Evolutionary conservation across 2,113 vertebrate species (phyloP), one percentile per base, ranked within the genome.

Genomic region (Capreolus pygargus): DNA sequence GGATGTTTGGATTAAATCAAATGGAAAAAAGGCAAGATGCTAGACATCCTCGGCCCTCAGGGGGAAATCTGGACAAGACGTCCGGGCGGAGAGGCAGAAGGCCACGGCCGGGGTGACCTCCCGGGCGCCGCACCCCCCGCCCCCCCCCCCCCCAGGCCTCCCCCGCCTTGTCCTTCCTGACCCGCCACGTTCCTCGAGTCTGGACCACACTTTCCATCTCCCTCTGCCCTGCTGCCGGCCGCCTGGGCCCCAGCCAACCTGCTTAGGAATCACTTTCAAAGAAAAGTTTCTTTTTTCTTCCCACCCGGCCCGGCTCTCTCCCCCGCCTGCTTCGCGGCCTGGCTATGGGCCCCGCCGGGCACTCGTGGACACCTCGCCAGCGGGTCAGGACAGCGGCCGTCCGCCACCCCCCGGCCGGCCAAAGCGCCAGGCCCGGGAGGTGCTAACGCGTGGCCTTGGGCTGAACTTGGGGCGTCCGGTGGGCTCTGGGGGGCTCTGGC

Each of bases 161-260:
- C 54, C n/a, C 25, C 0, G 33, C 82, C 78, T 5, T 15, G 64
- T n/a, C 70, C 91, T 88, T 91, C 88, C 97, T 91, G 92, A 33
- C 82, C 86, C 4, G 83, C 57, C 3, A 13, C 12, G 36, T 27
- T 81, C 92, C 95, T 19, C 1, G 81, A 97, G 95, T 96, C 97
- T 97, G 98, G 95, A 43, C 96, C 94, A 14, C 55, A 94, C 58
- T 95, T 96, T 96, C 91, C 95, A 91, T 85, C 92, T 92, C 86
- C 97, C 96, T 87, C 82, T 82, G 47, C 89, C 70, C 82, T 1
- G 83, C n/a, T 13, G 86, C 89, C 5, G 57, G 97, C 89, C 7
- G 93, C 97, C 97, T 98, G 98, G 98, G 98, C 95, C 60, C 0
- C 4, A 23, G 98, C 97, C 98, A 97, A 97, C 85, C 96, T 92